A percentile compares a stretch with the other conserved stretches of the same genome.
These are phyloP conservation scores for Meteorus colon DNA, from an alignment of 2,888 invertebrate species.

Conservation along the genomic window DNA sequence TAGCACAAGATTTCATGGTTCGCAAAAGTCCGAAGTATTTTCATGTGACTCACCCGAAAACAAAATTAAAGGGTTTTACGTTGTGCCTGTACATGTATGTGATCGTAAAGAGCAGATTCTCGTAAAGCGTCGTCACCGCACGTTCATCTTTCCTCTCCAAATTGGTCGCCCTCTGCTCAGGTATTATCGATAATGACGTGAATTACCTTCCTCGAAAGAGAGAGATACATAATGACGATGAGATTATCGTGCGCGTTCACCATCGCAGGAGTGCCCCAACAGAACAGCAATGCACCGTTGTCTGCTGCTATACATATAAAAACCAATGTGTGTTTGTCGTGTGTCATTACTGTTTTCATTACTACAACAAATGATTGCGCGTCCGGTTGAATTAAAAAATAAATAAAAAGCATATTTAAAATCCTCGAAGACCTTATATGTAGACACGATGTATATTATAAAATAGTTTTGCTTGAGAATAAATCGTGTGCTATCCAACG, in stretches of 20 bases:
- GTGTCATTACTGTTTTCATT: constrained; percentile 49
- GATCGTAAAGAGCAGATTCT: constrained; percentile 8
- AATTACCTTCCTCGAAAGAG: constrained; percentile 31
- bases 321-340: constrained; percentile 32
- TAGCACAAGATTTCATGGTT: too few relatives aligned
- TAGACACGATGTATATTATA: not conserved
- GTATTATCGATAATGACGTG: constrained; percentile 42
- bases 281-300: constrained; percentile 28
- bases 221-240: constrained; percentile 45
- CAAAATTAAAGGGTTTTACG: not conserved
- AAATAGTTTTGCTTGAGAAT: not conserved
- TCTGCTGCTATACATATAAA: not conserved
- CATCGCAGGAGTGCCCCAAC: constrained; percentile 47
- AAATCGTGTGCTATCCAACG: constrained; percentile 36
- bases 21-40: too few relatives aligned
- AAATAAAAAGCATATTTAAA: constrained; percentile 3
- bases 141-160: constrained; percentile 24
- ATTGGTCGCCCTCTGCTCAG: not conserved
- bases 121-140: not conserved
- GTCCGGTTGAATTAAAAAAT: constrained; percentile 43
- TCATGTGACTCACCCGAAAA: not conserved
- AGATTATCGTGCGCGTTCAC: constrained; percentile 43
- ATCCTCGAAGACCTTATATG: not conserved
- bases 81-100: not conserved
- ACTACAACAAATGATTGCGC: constrained; percentile 40